Percentiles rank a stretch among this genome's conserved stretches.
These are phyloP conservation scores for Apis florea DNA, from an alignment of 1,140 invertebrate genomes.

Conservation along the genomic window DNA sequence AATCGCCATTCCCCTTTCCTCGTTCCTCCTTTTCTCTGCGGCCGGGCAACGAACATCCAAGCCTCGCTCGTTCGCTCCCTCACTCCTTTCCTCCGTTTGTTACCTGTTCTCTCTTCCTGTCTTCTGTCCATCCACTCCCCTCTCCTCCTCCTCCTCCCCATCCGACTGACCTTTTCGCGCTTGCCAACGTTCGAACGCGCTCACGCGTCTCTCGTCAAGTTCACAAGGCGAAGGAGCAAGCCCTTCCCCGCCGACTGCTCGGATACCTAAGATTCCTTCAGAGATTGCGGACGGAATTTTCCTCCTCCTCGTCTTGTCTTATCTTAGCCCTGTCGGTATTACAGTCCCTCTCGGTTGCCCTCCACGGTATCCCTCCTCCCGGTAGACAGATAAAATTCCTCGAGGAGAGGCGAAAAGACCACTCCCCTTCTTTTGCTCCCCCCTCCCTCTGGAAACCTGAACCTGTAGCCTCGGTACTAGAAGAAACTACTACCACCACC, in stretches of 20 bases:
- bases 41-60: not conserved
- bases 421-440: slow-evolving; percentile 52
- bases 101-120: slow-evolving; percentile 18
- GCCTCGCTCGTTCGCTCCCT: slow-evolving; percentile 8
- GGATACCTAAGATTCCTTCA: slow-evolving; percentile 78
- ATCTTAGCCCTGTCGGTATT: slow-evolving; percentile 63
- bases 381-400: slow-evolving; percentile 74
- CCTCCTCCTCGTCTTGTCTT: slow-evolving; percentile 65
- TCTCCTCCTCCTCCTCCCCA: too few species aligned
- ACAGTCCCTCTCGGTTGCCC: slow-evolving; percentile 44
- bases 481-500: too few species aligned
- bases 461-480: slow-evolving; percentile 7
- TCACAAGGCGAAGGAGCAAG: slow-evolving; percentile 51
- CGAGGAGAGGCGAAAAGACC: slow-evolving; percentile 68
- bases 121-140: slow-evolving; percentile 27
- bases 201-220: slow-evolving; percentile 53
- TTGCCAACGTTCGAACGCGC: not conserved
- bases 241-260: slow-evolving; percentile 60
- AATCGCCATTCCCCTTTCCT: slow-evolving; percentile 24
- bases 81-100: slow-evolving; percentile 26
- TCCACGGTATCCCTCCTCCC: slow-evolving; percentile 56
- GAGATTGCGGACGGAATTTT: slow-evolving; percentile 76
- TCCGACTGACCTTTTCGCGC: slow-evolving; percentile 35
- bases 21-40: not conserved
- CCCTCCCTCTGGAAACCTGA: slow-evolving; percentile 61